Base-by-base conservation (phyloP, 2,797 vertebrate genomes). In the Toxotes lorentzi region DNA sequence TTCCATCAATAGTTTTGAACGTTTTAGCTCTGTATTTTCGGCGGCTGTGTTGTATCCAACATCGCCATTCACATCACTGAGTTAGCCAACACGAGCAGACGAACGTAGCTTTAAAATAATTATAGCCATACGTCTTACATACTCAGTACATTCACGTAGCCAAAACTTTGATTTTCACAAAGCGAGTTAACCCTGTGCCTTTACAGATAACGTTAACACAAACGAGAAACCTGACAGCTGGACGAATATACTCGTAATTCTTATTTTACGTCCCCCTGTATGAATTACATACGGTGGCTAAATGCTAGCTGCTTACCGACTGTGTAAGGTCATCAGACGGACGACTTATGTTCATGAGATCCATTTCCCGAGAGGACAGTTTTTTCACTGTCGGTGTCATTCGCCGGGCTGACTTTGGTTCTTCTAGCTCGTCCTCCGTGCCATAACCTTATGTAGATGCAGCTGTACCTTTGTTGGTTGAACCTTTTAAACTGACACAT, bases 351-450 rank as follows among this genome's bases (percentile, higher is more conserved):
- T 66, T 69, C 35, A 79, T 11, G 0, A 80, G 2, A 8, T 86
- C 86, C 82, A 77, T 85, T 64, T 85, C 64, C 64, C 16, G 9
- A 24, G 47, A 7, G 3, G 68, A 47, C 2, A 4, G 1, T 17
- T 11, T 67, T 1, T 50, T 70, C n/a, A 23, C 54, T 13, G 72
- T 89, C 40, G 71, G 50, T 41, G 83, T 79, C 86, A 89, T 88
- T 71, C 50, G 11, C 8, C 19, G 1, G 10, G 35, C 23, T 61
- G 10, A 24, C 8, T 32, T 4, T 7, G 4, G 0, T 0, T 3
- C 24, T 30, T 60, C 12, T 4, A 9, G 47, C 8, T 27, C 16
- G 1, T 10, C 0, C 27, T 27, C 13, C 0, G 24, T 58, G 4
- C 5, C 67, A 85, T 79, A 17, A 65, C 73, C 56, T 62, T 23